Percentiles rank a stretch among this genome's conserved stretches.
Conservation (phyloP, 2,797 vertebrate genomes). For the Melopsittacus undulatus region DNA sequence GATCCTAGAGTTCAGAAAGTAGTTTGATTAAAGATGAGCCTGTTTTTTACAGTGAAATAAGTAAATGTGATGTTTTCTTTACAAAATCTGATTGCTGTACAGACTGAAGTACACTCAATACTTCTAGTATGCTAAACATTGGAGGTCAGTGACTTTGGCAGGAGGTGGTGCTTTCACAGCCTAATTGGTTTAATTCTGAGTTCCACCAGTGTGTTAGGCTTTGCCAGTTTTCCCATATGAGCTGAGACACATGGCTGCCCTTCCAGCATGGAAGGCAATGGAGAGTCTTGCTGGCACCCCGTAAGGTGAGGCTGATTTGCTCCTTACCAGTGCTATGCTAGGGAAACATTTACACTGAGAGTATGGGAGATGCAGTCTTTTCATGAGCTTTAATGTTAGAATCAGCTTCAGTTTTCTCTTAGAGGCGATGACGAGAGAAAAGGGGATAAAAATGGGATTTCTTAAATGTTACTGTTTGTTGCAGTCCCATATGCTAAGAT, state of each 20-base stretch:
- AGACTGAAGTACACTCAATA: not conserved
- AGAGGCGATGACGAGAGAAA: not conserved
- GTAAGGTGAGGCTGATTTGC: not conserved
- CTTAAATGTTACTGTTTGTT: not conserved
- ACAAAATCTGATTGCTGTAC: not conserved
- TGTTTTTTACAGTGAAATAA: not conserved
- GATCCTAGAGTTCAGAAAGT: slow-evolving; percentile 43
- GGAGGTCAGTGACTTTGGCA: not conserved
- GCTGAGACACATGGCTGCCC: not conserved
- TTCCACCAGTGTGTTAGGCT: not conserved
- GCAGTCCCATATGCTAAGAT: not conserved
- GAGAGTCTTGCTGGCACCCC: not conserved
- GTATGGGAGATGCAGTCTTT: not conserved
- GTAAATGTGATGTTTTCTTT: not conserved
- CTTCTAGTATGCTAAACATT: not conserved
- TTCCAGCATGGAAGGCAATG: not conserved
- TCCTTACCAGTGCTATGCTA: not conserved
- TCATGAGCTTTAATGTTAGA: not conserved
- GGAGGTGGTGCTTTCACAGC: not conserved
- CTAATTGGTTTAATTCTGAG: fast-evolving
- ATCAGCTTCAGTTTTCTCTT: not conserved
- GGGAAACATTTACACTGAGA: not conserved
- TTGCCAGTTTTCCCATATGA: not conserved
- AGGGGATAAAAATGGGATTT: not conserved
- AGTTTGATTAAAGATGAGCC: not conserved